Evolutionary conservation across 2,113 vertebrate species (phyloP).

Genomic region (Gallinago media): DNA sequence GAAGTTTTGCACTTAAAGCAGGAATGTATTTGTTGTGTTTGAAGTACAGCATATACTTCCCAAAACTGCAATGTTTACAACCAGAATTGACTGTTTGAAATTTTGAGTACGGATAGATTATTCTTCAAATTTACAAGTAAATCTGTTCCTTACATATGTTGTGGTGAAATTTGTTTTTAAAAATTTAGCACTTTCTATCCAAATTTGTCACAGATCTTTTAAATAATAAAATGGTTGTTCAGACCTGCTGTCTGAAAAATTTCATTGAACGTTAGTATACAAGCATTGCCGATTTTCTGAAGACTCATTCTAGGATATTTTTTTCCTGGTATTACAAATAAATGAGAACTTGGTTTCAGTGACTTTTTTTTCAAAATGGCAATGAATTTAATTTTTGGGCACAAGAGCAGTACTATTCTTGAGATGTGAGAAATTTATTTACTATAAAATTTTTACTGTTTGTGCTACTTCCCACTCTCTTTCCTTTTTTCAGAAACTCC

Average conservation of each 20-base stretch:
- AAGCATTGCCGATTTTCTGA: not conserved
- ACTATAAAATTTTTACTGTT: not conserved
- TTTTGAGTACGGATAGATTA: not conserved
- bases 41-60: not conserved
- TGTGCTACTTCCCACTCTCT: not conserved
- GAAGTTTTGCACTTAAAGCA: not conserved
- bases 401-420: not conserved
- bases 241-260: not conserved
- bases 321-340: not conserved
- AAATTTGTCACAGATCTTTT: not conserved
- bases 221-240: not conserved
- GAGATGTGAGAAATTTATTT: not conserved
- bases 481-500: not conserved
- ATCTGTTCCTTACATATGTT: not conserved
- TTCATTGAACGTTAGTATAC: not conserved
- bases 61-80: not conserved
- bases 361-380: not conserved
- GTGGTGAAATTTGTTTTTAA: not conserved
- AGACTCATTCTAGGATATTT: not conserved
- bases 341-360: not conserved
- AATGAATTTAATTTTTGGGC: not conserved
- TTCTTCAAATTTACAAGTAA: not conserved
- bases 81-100: not conserved
- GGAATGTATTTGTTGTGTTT: not conserved
- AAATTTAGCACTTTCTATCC: not conserved